Conservation (phyloP, 2,113 vertebrate species). For the Takifugu bimaculatus region DNA sequence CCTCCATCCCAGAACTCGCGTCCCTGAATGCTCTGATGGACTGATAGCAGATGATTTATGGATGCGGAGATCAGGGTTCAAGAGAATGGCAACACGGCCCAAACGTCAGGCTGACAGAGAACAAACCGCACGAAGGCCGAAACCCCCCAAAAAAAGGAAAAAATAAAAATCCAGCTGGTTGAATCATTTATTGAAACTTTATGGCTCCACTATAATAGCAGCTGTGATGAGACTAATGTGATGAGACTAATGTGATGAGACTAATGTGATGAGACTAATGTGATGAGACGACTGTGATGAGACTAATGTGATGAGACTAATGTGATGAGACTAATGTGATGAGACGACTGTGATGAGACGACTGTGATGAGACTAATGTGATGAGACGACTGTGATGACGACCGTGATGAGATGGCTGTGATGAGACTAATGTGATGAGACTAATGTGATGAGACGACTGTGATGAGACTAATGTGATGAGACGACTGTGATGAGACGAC, state of each 20-base stretch:
- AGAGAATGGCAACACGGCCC: conserved; percentile 69
- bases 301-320: too few relatives aligned
- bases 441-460: too few relatives aligned
- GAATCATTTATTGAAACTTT: conserved; percentile 39
- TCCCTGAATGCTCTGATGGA: conserved; percentile 45
- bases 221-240: background rate
- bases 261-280: background rate
- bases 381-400: too few relatives aligned
- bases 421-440: too few relatives aligned
- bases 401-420: too few relatives aligned
- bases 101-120: conserved; percentile 22
- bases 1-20: conserved; percentile 13
- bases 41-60: conserved; percentile 67
- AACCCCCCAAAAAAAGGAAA: background rate
- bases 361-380: background rate
- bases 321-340: too few relatives aligned
- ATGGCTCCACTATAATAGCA: background rate
- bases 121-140: background rate
- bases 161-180: conserved; percentile 6
- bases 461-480: too few relatives aligned
- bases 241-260: too few relatives aligned
- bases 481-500: too few relatives aligned
- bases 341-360: background rate
- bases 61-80: conserved; percentile 62
- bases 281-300: background rate